A percentile compares a stretch with the other conserved stretches of the same genome.
phyloP scores from a whole-genome alignment of 2,797 vertebrate genomes.

The Spinus olivaceus region DNA sequence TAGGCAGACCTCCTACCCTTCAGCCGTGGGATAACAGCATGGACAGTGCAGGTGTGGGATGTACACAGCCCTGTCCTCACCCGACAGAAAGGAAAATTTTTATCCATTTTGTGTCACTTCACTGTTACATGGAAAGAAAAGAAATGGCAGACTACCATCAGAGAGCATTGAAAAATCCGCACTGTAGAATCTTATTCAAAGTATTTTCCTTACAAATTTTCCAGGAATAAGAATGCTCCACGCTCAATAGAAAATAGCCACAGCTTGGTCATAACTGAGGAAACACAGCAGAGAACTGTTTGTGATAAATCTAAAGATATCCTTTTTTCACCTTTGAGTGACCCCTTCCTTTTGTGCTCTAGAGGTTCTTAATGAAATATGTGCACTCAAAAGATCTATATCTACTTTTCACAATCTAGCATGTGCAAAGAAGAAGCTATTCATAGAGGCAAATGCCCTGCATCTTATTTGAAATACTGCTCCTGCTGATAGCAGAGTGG shows the following conservation, averaged over 20 bases:
- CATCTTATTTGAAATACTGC: conserved; percentile 28
- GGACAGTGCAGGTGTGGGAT: rapidly evolving
- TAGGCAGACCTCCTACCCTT: not conserved
- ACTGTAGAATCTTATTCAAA: not conserved
- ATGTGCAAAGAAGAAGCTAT: conserved; percentile 35
- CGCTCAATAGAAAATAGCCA: conserved; percentile 13
- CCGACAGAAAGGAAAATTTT: not conserved
- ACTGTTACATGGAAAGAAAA: not conserved
- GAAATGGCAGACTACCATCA: not conserved
- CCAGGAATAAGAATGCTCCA: not conserved
- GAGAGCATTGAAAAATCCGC: not conserved
- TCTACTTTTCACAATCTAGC: conserved; percentile 7
- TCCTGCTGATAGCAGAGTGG: conserved; percentile 5
- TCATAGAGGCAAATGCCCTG: conserved; percentile 44
- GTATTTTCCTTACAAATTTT: conserved; percentile 1
- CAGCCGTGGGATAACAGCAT: not conserved
- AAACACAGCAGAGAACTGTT: conserved; percentile 7
- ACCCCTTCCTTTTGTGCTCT: conserved; percentile 11
- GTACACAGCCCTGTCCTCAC: not conserved
- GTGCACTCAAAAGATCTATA: conserved; percentile 1
- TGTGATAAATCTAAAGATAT: not conserved
- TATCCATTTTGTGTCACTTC: not conserved
- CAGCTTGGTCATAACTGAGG: not conserved
- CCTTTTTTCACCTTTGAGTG: not conserved
- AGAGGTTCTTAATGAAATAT: conserved; percentile 39